Evolutionary conservation across 2,113 vertebrate genomes (phyloP), one percentile per base, ranked within the genome.

Genomic region (Phaethornis superciliosus): DNA sequence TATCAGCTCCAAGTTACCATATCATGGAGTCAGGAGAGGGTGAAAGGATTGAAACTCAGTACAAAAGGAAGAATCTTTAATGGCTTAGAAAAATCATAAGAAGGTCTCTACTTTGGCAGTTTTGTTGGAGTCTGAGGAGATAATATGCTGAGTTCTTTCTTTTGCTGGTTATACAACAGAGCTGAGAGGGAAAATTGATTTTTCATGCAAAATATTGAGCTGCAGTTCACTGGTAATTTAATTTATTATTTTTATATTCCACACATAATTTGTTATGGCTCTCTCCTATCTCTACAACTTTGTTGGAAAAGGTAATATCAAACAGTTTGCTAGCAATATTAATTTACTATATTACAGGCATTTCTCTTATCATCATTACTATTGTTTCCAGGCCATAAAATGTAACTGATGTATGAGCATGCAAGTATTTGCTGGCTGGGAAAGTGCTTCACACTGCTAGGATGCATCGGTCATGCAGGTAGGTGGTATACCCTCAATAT

Each of bases 181-280:
- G 56, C 55, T 55, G 76, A 84, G 63, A 80, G 78, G 82, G 64
- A 91, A 93, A 90, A 92, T 90, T 79, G 86, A 92, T 95, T 96
- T 96, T 91, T 81, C 93, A 92, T 96, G 91, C 81, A 89, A 94
- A 97, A 75, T 90, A 94, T 90, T 89, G 92, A 93, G 85, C 54
- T 88, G 72, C 80, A 89, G 72, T 89, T 94, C 69, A 59, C 40
- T 90, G 88, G 62, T 93, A 96, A 95, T 97, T 95, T 93, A 90
- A 91, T 94, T 93, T 90, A 94, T 93, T 89, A 64, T 86, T 94
- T 94, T 94, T 91, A 71, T 84, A 79, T 44, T 79, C n/a, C 7
- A 46, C 67, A 63, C n/a, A 9, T 84, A 84, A 81, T 93, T 92
- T 93, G 58, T 92, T 79, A 94, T 80, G n/a, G 54, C 56, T 51